phyloP scores from a whole-genome alignment of 2,888 invertebrate species.

The Chrysotoxum bicinctum region DNA sequence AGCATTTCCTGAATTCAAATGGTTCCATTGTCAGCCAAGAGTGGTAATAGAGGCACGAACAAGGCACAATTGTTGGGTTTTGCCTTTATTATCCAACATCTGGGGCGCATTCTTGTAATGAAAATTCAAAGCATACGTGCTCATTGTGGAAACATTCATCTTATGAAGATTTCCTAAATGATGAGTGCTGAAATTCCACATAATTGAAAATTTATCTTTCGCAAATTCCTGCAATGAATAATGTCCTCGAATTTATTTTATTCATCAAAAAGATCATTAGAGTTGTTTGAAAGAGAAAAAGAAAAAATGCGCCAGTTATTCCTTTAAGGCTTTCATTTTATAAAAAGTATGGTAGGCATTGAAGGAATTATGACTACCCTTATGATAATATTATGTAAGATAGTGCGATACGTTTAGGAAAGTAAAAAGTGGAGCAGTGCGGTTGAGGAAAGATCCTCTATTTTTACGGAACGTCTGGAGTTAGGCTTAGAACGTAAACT shows the following conservation, averaged over 20 bases:
- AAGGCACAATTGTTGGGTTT: neutral
- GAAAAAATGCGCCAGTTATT: too few species aligned
- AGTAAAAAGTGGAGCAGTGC: too few species aligned
- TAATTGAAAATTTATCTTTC: neutral
- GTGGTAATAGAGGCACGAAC: neutral
- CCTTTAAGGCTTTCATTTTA: too few species aligned
- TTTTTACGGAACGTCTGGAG: too few species aligned
- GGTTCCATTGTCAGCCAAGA: neutral
- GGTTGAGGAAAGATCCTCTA: too few species aligned
- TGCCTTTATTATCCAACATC: neutral
- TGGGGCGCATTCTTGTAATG: neutral
- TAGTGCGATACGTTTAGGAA: too few species aligned
- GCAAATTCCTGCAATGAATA: neutral
- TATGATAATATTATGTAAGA: too few species aligned
- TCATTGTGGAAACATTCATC: neutral
- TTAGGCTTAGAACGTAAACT: too few species aligned
- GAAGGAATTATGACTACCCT: too few species aligned
- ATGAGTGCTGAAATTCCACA: neutral
- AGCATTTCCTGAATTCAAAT: constrained; percentile 1
- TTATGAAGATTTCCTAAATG: neutral
- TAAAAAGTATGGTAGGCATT: too few species aligned
- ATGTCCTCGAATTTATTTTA: neutral
- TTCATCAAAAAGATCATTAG: neutral
- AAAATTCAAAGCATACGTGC: constrained; percentile 15
- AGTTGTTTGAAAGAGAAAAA: too few species aligned